Evolutionary conservation across 2,797 vertebrate species (phyloP), one percentile per base, ranked within the genome.

Genomic region (Galagoides demidoff): DNA sequence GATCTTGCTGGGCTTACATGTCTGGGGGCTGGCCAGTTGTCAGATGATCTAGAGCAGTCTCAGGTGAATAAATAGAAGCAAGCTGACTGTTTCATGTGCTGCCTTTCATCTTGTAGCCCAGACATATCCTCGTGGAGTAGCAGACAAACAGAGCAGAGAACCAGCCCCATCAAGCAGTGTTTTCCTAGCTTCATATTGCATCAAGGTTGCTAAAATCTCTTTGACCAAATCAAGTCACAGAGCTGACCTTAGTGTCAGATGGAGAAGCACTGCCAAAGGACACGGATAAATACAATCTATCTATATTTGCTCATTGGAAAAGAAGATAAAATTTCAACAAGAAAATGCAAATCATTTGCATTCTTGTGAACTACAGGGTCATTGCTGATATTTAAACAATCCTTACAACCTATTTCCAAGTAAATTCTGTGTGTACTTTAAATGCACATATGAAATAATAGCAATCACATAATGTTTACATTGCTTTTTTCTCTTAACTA

Each of bases 401-500:
- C 13, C 55, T 64, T 64, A 43, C 31, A 87, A 73, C 63, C 23
- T 74, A 61, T 79, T 91, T 89, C 45, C 43, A 84, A 59, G 9
- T 68, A 95, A 93, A 70, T 70, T 22, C 66, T 70, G 61, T 27
- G 29, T n/a, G 1, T 73, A 34, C 55, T 93, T 95, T 64, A 57
- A 92, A 94, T 96, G 43, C n/a, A 89, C 49, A 31, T 10, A n/a
- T n/a, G 68, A 39, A 73, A 20, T 43, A 63, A 29, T 85, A 73
- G 13, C n/a, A 23, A 31, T 78, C 55, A 52, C 49, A 55, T 23
- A 29, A 49, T 49, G 4, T 92, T 86, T 71, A 19, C n/a, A 29
- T 70, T 49, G 45, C 25, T 82, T 90, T 92, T 94, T 79, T 55
- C 49, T 77, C n/a, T 66, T 74, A 93, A 89, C 27, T 31, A 16